Percentiles rank a stretch among this genome's conserved stretches.
Evolutionary conservation across 2,888 invertebrate genomes (phyloP).

Genomic region (Pseudococcus longispinus): DNA sequence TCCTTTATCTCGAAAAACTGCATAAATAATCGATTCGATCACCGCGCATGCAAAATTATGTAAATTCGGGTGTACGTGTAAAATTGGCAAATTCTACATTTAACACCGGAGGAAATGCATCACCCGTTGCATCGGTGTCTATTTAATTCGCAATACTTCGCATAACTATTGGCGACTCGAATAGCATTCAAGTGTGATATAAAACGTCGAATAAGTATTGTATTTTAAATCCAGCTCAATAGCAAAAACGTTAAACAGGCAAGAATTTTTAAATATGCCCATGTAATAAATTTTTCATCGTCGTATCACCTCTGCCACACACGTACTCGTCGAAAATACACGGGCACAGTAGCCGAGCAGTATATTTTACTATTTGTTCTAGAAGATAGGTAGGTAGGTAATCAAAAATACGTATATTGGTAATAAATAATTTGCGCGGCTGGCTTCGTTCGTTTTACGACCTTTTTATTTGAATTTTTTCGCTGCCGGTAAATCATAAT

Average conservation of each 20-base stretch:
- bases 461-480: constrained; percentile 28
- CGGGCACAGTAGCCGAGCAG: not conserved
- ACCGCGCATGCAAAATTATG: not conserved
- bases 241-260: not conserved
- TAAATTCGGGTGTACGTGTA: not conserved
- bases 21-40: not conserved
- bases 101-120: not conserved
- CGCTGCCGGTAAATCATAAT: constrained; percentile 18
- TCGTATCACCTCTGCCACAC: not conserved
- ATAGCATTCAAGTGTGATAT: not conserved
- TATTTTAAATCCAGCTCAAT: not conserved
- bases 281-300: not conserved
- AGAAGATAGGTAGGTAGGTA: constrained; percentile 2
- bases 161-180: not conserved
- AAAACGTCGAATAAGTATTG: not conserved
- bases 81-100: not conserved
- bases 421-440: constrained; percentile 25
- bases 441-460: not conserved
- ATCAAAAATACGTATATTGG: constrained; percentile 26
- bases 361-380: constrained; percentile 21
- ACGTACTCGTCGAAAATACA: not conserved
- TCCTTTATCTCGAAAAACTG: not conserved
- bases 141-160: not conserved
- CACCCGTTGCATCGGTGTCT: not conserved
- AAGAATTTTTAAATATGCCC: not conserved